phyloP scores from a whole-genome alignment of 2,888 invertebrate genomes.

The Torymus texanus region DNA sequence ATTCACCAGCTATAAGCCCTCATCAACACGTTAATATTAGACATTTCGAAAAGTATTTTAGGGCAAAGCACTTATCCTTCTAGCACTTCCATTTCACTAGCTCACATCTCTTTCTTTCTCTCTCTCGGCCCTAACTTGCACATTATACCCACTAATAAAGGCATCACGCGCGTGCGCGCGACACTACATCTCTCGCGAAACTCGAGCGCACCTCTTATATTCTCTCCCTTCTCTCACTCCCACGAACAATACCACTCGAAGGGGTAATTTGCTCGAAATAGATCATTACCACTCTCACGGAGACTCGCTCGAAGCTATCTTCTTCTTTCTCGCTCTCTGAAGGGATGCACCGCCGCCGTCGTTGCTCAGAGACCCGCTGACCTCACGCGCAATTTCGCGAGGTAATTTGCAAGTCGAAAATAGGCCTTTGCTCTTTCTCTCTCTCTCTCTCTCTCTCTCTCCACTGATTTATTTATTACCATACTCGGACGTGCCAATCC shows the following conservation, averaged over 20 bases:
- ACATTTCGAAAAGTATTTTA: no score
- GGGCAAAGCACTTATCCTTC: no score
- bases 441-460: no score
- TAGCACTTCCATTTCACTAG: not conserved
- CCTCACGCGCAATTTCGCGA: not conserved
- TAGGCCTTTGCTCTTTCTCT: conserved; percentile 37
- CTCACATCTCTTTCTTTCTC: no score
- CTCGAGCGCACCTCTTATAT: conserved; percentile 1
- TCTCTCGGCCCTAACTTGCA: conserved; percentile 6
- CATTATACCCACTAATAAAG: conserved; percentile 42
- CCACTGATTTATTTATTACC: conserved; percentile 44
- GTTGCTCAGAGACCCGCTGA: no score
- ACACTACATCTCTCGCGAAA: conserved; percentile 19
- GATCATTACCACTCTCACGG: conserved; percentile 17
- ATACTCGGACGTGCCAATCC: conserved; percentile 14
- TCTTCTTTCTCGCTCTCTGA: not conserved
- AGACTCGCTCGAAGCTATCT: not conserved
- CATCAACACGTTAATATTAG: no score
- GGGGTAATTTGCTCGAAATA: conserved; percentile 34
- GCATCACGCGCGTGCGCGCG: conserved; percentile 43
- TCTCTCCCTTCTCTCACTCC: conserved; percentile 12
- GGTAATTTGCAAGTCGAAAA: conserved; percentile 46
- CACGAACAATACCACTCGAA: conserved; percentile 28
- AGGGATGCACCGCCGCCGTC: no score
- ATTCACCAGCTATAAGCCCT: no score